phyloP scores from a whole-genome alignment of 2,888 invertebrate species.

The Caenorhabditis doughertyi region DNA sequence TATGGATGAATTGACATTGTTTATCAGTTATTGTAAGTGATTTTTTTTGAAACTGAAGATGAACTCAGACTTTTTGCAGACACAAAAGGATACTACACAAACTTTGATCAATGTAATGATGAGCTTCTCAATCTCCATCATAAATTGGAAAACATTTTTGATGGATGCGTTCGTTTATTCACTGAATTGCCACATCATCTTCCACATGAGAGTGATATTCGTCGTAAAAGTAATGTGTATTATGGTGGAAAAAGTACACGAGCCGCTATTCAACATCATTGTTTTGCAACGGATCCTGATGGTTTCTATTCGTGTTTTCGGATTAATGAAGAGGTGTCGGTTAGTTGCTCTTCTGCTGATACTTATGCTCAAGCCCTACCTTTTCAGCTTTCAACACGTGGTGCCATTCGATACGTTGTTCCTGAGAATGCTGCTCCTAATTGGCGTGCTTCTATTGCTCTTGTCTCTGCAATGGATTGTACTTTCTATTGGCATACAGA shows the following conservation, averaged over 20 bases:
- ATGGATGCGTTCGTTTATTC: slow-evolving; percentile 55
- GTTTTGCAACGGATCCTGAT: slow-evolving; percentile 54
- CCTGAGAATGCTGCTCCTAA: slow-evolving; percentile 53
- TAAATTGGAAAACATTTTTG: slow-evolving; percentile 32
- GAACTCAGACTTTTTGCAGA: neutral
- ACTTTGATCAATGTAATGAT: neutral
- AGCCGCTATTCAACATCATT: slow-evolving; percentile 47
- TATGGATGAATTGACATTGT: neutral
- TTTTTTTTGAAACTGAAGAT: neutral
- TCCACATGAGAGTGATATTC: neutral
- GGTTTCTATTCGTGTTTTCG: slow-evolving; percentile 60
- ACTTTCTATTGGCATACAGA: slow-evolving; percentile 46
- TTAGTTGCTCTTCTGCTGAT: neutral
- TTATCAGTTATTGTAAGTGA: slow-evolving; percentile 34
- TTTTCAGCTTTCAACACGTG: slow-evolving; percentile 48
- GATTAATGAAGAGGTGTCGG: slow-evolving; percentile 48
- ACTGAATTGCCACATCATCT: slow-evolving; percentile 52
- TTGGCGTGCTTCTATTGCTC: slow-evolving; percentile 39
- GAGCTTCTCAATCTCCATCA: slow-evolving; percentile 29
- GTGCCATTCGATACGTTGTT: slow-evolving; percentile 40
- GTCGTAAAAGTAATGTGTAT: neutral
- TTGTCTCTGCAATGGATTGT: slow-evolving; percentile 45
- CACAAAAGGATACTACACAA: neutral
- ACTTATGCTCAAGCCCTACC: too few species aligned
- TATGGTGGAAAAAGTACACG: slow-evolving; percentile 53